Conservation (phyloP, 1,140 invertebrate genomes). For the Zaprionus davidi region DNA sequence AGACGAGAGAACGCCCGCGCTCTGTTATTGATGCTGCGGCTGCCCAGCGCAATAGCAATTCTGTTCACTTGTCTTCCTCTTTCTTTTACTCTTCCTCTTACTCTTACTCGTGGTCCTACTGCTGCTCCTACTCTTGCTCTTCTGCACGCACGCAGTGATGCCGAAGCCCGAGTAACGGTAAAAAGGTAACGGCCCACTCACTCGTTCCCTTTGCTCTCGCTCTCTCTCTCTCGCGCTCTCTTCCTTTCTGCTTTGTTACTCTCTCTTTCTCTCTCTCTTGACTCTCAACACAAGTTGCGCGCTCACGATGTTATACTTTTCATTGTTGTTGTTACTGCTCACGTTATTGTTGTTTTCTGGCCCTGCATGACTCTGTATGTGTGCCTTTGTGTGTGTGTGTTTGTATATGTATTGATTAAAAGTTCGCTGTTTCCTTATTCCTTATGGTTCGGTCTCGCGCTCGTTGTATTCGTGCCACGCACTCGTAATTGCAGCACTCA, state of each 20-base stretch:
- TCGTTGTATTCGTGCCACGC: slow-evolving; percentile 27
- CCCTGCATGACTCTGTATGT: slow-evolving; percentile 13
- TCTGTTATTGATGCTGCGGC: slow-evolving; percentile 69
- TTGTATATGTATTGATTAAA: slow-evolving; percentile 78
- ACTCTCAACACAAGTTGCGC: slow-evolving; percentile 42
- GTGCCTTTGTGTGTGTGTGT: slow-evolving; percentile 46
- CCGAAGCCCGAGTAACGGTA: slow-evolving; percentile 51
- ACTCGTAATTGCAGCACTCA: slow-evolving; percentile 64
- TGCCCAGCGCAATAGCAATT: slow-evolving; percentile 75
- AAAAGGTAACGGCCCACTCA: slow-evolving; percentile 50
- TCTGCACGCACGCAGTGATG: slow-evolving; percentile 30
- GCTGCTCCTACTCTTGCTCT: background rate
- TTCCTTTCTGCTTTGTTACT: background rate
- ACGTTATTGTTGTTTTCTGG: slow-evolving; percentile 51
- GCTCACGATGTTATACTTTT: slow-evolving; percentile 50
- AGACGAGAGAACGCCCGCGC: slow-evolving; percentile 5
- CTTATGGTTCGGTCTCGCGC: slow-evolving; percentile 52
- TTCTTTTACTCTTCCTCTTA: slow-evolving; percentile 42
- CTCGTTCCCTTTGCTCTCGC: slow-evolving; percentile 15
- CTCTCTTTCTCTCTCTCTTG: slow-evolving; percentile 21
- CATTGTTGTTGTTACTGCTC: slow-evolving; percentile 50
- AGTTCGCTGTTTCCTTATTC: slow-evolving; percentile 68
- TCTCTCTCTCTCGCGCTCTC: slow-evolving; percentile 15
- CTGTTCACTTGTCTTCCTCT: slow-evolving; percentile 75
- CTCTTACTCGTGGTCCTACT: slow-evolving; percentile 1